Base-by-base conservation (phyloP, 2,113 vertebrate genomes). In the Numenius arquata region DNA sequence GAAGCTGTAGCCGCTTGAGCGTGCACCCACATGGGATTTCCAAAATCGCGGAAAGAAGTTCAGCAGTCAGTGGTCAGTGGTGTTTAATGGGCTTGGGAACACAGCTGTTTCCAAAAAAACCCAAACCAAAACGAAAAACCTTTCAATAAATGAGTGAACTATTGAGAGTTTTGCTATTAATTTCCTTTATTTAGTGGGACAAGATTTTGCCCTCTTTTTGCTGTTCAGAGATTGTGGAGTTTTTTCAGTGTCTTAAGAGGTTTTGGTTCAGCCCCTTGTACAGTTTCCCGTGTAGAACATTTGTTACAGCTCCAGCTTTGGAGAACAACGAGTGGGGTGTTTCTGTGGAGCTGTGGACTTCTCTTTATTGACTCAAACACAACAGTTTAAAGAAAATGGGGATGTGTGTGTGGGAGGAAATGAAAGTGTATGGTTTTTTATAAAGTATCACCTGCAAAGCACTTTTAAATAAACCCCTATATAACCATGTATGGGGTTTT, bases 381-480 rank as follows among this genome's bases (percentile, higher is more conserved):
- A 50, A 50, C 27, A 47, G 50, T 80, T 95, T 83, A 43, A 95
- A 90, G 90, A 92, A 97, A 92, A 81, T 26, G 61, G 43, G 65
- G 61, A 84, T 89, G 20, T 21, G 36, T 9, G 45, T 45, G 1
- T 1, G 53, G 53, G 36, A 70, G 74, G 53, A 91, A 94, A 89
- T 90, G 58, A 83, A 93, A 92, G 41, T 41, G 6, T 55, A 45
- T 89, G 93, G 47, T 62, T 93, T 95, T 95, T 89, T 43, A 58
- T 84, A 72, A 91, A 94, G 27, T 68, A 68, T 91, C 66, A 96
- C 93, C 96, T 92, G 86, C 78, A 91, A 88, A 4, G 19, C 0
- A 3, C 80, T 90, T 94, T 91, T 86, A 81, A 95, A 96, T 52
- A 95, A 96, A n/a, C 53, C 74, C 61, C 89, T 83, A 8, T 62